phyloP scores from a whole-genome alignment of 2,797 vertebrate species.

The Holocentrus rufus region DNA sequence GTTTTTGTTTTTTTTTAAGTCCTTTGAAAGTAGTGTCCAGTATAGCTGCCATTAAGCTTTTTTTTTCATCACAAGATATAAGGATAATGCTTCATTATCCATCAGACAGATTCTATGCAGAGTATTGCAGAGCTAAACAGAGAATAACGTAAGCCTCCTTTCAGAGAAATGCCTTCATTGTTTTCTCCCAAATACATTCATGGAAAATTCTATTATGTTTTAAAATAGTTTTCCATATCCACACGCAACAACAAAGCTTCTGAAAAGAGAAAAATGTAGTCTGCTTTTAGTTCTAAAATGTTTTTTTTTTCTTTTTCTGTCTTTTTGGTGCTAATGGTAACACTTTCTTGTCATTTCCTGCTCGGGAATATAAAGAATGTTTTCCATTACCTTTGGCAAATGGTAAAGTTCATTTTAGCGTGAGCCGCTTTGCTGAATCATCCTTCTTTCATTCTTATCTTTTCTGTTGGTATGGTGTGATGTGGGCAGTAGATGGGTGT shows the following conservation, averaged over 20 bases:
- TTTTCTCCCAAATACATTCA: conserved; percentile 84
- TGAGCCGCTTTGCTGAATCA: conserved; percentile 77
- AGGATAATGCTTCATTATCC: conserved; percentile 14
- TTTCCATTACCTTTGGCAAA: conserved; percentile 80
- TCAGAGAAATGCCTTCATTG: conserved; percentile 83
- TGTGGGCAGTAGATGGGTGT: conserved; percentile 68
- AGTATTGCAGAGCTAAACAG: conserved; percentile 82
- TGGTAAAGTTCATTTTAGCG: conserved; percentile 83
- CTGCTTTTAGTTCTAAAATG: conserved; percentile 82
- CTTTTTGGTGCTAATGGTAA: conserved; percentile 80
- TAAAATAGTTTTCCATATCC: conserved; percentile 84
- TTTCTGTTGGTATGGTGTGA: conserved; percentile 83
- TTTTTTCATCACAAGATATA: conserved; percentile 28
- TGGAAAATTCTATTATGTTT: conserved; percentile 69
- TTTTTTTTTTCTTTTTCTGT: conserved; percentile 77
- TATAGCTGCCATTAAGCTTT: conserved; percentile 28
- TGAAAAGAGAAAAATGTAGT: conserved; percentile 34
- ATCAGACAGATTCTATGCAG: conserved; percentile 86
- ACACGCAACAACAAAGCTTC: conserved; percentile 83
- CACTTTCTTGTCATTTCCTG: conserved; percentile 78
- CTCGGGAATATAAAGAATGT: conserved; percentile 69
- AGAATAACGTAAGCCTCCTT: conserved; percentile 78
- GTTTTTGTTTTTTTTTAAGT: conserved; percentile 7
- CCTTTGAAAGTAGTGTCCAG: conserved; percentile 7
- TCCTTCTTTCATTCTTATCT: conserved; percentile 76